Conservation (phyloP, 2,113 vertebrate species). For the Lasiurus borealis region DNA sequence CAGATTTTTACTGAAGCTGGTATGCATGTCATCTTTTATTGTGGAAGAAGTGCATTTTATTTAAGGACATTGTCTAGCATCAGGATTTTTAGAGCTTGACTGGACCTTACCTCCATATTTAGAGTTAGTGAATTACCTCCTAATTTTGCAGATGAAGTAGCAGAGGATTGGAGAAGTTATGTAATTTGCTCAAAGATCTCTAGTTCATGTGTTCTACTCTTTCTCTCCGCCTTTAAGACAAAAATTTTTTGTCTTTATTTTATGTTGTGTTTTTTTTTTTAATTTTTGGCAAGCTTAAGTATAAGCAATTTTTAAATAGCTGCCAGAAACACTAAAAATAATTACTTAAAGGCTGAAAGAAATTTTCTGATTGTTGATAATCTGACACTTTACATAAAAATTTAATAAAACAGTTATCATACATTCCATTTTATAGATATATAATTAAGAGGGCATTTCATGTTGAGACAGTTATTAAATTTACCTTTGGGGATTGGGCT, state of each 20-base stretch:
- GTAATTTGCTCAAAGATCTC: background rate
- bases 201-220: background rate
- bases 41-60: background rate
- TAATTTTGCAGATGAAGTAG: background rate
- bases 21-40: conserved; percentile 41
- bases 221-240: background rate
- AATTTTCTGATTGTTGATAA: conserved; percentile 47
- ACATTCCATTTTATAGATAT: conserved; percentile 68
- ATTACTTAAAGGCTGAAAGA: conserved; percentile 43
- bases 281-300: background rate
- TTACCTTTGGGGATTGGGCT: conserved; percentile 50
- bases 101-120: background rate
- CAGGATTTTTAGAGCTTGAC: background rate
- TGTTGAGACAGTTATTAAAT: conserved; percentile 30
- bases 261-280: background rate
- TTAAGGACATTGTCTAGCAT: background rate
- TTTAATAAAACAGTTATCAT: conserved; percentile 9
- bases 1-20: conserved; percentile 1
- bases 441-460: background rate
- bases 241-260: background rate
- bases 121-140: background rate
- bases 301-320: conserved; percentile 36
- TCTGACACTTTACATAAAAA: conserved; percentile 12
- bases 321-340: conserved; percentile 18
- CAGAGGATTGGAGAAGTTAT: background rate